Conservation (phyloP, 2,888 invertebrate species). For the Folsomia manolachei region DNA sequence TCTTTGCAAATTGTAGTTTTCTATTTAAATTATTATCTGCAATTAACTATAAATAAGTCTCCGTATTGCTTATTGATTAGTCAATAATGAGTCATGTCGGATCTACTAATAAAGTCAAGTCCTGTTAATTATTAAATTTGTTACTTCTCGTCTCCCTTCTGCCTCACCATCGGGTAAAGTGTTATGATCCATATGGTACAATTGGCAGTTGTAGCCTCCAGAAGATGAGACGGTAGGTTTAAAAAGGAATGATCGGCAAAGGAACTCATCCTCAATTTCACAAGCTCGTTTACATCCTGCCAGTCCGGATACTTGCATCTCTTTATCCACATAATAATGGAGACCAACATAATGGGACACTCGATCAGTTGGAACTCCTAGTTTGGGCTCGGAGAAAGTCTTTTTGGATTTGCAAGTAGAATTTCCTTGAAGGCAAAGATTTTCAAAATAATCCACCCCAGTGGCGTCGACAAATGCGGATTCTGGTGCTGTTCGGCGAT, state of each 20-base stretch:
- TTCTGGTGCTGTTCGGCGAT: slow-evolving; percentile 80
- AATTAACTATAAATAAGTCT: too few species aligned
- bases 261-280: slow-evolving; percentile 87
- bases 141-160: too few species aligned
- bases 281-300: slow-evolving; percentile 85
- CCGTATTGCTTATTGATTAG: too few species aligned
- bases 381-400: slow-evolving; percentile 73
- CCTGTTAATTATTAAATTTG: too few species aligned
- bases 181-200: slow-evolving; percentile 81
- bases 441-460: slow-evolving; percentile 81
- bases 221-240: slow-evolving; percentile 55
- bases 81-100: too few species aligned
- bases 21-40: too few species aligned
- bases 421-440: slow-evolving; percentile 81
- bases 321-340: slow-evolving; percentile 91
- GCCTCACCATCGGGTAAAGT: slow-evolving; percentile 86
- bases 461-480: slow-evolving; percentile 86
- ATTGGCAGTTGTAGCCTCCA: slow-evolving; percentile 81
- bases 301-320: slow-evolving; percentile 79
- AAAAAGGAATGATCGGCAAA: slow-evolving; percentile 80
- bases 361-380: slow-evolving; percentile 87
- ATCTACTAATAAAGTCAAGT: too few species aligned
- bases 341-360: slow-evolving; percentile 84
- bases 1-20: too few species aligned
- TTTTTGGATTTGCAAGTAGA: slow-evolving; percentile 84